phyloP scores from a whole-genome alignment of 2,888 invertebrate species.

The Bombylius major region DNA sequence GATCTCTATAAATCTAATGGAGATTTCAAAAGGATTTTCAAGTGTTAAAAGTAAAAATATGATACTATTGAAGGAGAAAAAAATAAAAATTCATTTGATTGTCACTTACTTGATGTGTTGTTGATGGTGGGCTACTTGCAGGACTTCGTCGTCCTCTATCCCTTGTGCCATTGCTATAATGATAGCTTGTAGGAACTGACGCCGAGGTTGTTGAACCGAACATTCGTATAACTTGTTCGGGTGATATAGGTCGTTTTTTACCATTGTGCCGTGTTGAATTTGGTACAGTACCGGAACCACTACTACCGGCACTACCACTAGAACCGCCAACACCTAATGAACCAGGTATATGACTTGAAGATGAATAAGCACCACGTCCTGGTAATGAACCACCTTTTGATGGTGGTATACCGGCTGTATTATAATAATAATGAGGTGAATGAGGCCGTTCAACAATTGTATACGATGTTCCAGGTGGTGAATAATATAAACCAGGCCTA shows the following conservation, averaged over 20 bases:
- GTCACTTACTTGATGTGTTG: constrained; percentile 54
- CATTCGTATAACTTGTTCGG: constrained; percentile 65
- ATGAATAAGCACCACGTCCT: constrained; percentile 51
- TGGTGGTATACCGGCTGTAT: constrained; percentile 35
- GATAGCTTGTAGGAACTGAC: constrained; percentile 39
- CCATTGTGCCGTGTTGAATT: constrained; percentile 40
- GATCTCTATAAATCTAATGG: constrained; percentile 43
- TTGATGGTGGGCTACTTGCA: constrained; percentile 66
- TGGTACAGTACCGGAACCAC: constrained; percentile 24
- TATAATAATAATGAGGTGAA: constrained; percentile 47
- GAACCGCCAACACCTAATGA: constrained; percentile 22
- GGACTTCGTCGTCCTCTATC: constrained; percentile 43
- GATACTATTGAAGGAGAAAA: no score
- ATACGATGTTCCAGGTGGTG: constrained; percentile 79
- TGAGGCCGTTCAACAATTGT: constrained; percentile 75
- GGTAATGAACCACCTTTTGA: constrained; percentile 35
- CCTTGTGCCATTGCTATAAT: constrained; percentile 36
- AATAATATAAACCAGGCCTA: constrained; percentile 65
- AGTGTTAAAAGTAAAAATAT: no score
- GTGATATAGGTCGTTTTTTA: constrained; percentile 70
- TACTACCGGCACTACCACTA: constrained; percentile 31
- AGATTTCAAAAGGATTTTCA: no score
- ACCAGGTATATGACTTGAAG: constrained; percentile 43
- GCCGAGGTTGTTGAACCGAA: constrained; percentile 45
- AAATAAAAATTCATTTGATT: no score